Evolutionary conservation across 2,888 invertebrate species (phyloP).

Genomic region (Mellilla xanthometata): DNA sequence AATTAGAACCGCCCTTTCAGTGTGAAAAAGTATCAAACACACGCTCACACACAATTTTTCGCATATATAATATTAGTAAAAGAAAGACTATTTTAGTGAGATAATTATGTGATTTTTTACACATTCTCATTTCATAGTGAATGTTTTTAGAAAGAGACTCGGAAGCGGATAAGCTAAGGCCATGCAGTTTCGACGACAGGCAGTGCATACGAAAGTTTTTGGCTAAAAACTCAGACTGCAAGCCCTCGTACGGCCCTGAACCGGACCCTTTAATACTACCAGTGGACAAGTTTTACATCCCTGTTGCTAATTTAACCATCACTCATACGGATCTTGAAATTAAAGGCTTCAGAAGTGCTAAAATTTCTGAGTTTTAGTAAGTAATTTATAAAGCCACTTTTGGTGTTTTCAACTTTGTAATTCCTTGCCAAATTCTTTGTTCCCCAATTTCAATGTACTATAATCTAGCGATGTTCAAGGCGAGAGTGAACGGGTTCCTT

Average conservation of each 20-base stretch:
- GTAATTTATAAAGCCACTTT: constrained; percentile 10
- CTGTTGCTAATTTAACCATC: constrained; percentile 34
- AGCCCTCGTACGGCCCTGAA: constrained; percentile 18
- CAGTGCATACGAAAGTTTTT: constrained; percentile 36
- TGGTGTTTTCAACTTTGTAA: too few relatives aligned
- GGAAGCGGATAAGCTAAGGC: constrained; percentile 18
- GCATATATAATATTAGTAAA: too few relatives aligned
- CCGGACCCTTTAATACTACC: constrained; percentile 22
- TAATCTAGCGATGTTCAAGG: too few relatives aligned
- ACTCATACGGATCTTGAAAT: constrained; percentile 21
- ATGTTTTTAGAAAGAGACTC: constrained; percentile 1
- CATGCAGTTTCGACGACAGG: constrained; percentile 29
- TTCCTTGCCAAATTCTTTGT: too few relatives aligned
- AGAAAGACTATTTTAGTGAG: too few relatives aligned
- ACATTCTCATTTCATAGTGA: too few relatives aligned
- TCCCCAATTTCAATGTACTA: too few relatives aligned
- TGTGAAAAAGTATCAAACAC: too few relatives aligned
- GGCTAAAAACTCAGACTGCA: constrained; percentile 28
- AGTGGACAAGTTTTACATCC: constrained; percentile 9
- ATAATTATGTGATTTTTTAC: too few relatives aligned
- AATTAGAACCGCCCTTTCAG: too few relatives aligned
- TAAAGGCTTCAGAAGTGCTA: constrained; percentile 37
- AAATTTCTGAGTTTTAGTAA: constrained; percentile 45
- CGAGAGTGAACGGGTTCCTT: too few relatives aligned
- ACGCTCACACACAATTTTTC: too few relatives aligned